A percentile compares a stretch with the other conserved stretches of the same genome.
Conservation (phyloP, 2,113 vertebrate genomes). For the Haemorhous mexicanus region DNA sequence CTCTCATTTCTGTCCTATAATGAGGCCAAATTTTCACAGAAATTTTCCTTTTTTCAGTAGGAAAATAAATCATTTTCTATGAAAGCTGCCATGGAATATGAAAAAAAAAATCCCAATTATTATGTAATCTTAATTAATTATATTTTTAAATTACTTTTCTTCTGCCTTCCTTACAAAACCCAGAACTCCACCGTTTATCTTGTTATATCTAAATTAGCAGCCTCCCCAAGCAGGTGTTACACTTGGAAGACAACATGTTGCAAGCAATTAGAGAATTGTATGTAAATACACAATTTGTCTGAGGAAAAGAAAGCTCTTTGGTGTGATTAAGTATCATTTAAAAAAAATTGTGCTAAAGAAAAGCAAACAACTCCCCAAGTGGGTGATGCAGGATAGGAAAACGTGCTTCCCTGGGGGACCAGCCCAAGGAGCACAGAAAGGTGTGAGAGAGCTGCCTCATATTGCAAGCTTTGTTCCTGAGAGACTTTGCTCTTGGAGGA, state of each 20-base stretch:
- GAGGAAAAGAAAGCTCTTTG: constrained; percentile 59
- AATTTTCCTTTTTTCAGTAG: not conserved
- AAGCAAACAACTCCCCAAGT: not conserved
- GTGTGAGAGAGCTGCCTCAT: not conserved
- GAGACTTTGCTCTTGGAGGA: not conserved
- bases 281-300: constrained; percentile 69
- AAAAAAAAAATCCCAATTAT: not conserved
- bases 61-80: not conserved
- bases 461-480: fast-evolving
- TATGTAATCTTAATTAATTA: not conserved
- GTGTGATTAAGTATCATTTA: constrained; percentile 54
- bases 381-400: not conserved
- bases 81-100: not conserved
- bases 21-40: not conserved
- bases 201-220: constrained; percentile 55
- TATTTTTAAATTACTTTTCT: not conserved
- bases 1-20: not conserved
- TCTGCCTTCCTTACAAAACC: not conserved
- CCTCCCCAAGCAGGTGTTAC: constrained; percentile 57
- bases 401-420: fast-evolving
- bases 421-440: not conserved
- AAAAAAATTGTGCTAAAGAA: not conserved
- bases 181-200: constrained; percentile 26
- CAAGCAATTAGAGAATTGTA: constrained; percentile 70
- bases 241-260: constrained; percentile 55